These are phyloP conservation scores for Nasua narica DNA, from an alignment of 2,797 vertebrate genomes.

Conservation along the genomic window DNA sequence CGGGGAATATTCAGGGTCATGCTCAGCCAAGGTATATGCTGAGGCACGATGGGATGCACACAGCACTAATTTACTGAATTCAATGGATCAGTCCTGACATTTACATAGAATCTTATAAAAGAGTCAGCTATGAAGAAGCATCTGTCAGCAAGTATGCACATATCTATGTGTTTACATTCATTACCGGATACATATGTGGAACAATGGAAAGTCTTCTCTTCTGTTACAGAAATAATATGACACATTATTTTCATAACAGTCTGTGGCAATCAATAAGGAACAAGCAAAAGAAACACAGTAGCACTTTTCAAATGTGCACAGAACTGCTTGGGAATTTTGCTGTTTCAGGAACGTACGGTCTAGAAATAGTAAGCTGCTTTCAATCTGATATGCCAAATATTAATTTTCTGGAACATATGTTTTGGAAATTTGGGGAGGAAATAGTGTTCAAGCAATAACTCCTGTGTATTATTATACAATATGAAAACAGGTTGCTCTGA, in stretches of 20 bases:
- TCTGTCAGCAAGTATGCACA: not conserved
- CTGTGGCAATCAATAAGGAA: not conserved
- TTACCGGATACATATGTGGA: constrained; percentile 1
- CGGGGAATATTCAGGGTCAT: constrained; percentile 23
- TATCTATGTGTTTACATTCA: not conserved
- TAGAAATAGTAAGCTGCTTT: constrained; percentile 51
- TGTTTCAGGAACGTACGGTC: not conserved
- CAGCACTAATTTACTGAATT: constrained; percentile 54
- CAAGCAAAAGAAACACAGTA: constrained; percentile 32
- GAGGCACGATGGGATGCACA: constrained; percentile 5
- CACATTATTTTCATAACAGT: not conserved
- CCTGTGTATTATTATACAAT: not conserved
- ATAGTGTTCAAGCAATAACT: constrained; percentile 3
- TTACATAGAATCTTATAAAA: constrained; percentile 58
- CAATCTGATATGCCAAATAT: constrained; percentile 16
- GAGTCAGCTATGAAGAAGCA: constrained; percentile 38
- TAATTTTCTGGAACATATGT: constrained; percentile 46
- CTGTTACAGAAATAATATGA: constrained; percentile 7
- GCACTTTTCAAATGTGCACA: not conserved
- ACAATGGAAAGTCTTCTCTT: constrained; percentile 34
- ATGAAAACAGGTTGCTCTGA: not conserved
- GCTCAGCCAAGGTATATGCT: constrained; percentile 21
- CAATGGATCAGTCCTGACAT: constrained; percentile 54
- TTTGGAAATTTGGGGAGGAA: not conserved
- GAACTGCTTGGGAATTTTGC: not conserved